phyloP scores from a whole-genome alignment of 2,797 vertebrate genomes.

The Enteromius paludinosus region DNA sequence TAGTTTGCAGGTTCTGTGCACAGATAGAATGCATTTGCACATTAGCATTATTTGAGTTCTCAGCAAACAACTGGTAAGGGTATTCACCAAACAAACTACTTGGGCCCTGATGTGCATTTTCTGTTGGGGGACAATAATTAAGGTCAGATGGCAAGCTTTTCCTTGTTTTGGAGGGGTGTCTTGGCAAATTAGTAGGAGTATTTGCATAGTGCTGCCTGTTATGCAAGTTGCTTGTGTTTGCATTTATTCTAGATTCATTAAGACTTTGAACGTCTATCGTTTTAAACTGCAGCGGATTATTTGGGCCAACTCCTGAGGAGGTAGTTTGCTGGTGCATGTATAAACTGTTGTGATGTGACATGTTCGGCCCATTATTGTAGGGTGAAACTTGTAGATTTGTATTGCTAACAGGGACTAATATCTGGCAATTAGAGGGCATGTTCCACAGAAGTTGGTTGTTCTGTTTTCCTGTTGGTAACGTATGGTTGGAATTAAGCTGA shows the following conservation, averaged over 20 bases:
- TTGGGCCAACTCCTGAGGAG: not conserved
- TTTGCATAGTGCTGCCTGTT: not conserved
- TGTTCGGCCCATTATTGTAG: not conserved
- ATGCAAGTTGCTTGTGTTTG: not conserved
- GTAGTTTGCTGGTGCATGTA: not conserved
- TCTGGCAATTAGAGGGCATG: not conserved
- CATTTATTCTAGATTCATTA: not conserved
- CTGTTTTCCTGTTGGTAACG: not conserved
- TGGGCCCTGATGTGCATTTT: not conserved
- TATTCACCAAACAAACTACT: not conserved
- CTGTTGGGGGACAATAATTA: not conserved
- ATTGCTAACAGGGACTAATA: slow-evolving; percentile 13
- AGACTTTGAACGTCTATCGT: not conserved
- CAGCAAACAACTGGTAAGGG: not conserved
- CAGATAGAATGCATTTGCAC: not conserved
- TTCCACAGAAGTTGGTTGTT: not conserved
- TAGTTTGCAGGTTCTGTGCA: slow-evolving; percentile 17
- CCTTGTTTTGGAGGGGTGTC: not conserved
- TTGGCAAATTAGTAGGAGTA: not conserved
- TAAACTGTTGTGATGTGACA: not conserved
- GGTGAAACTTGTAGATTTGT: not conserved
- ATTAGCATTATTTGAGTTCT: not conserved
- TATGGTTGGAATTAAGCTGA: not conserved
- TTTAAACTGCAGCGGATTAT: not conserved
- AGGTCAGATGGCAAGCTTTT: not conserved